Percentiles rank a stretch among this genome's conserved stretches.
These are phyloP conservation scores for Trichosurus vulpecula DNA, from an alignment of 2,797 vertebrate genomes.

Conservation along the genomic window DNA sequence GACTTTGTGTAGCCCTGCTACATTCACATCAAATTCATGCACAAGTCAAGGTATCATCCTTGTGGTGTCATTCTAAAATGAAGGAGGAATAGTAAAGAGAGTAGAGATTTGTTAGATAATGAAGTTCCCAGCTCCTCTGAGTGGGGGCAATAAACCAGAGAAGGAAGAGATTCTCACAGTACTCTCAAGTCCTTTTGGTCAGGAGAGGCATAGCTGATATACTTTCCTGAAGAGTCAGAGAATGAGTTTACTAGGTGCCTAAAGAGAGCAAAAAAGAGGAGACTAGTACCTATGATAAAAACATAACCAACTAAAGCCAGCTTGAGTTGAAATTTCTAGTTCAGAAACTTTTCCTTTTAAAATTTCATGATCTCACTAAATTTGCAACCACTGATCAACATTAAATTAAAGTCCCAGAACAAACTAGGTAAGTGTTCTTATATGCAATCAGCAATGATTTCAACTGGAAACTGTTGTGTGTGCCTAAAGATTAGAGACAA, in stretches of 20 bases:
- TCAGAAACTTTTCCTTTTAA: background rate
- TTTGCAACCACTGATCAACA: background rate
- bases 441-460: background rate
- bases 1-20: background rate
- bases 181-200: background rate
- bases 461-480: background rate
- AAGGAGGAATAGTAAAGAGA: background rate
- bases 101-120: background rate
- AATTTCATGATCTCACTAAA: background rate
- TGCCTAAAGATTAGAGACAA: background rate
- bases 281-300: background rate
- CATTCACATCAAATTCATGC: background rate
- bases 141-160: background rate
- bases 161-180: background rate
- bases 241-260: background rate
- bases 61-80: background rate
- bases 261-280: slow-evolving; percentile 1
- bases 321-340: background rate
- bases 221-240: background rate
- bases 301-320: background rate
- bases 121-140: background rate
- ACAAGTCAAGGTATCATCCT: background rate
- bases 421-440: background rate
- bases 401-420: background rate
- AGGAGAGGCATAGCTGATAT: background rate